phyloP scores from a whole-genome alignment of 2,888 invertebrate genomes.

The Corythucha ciliata region DNA sequence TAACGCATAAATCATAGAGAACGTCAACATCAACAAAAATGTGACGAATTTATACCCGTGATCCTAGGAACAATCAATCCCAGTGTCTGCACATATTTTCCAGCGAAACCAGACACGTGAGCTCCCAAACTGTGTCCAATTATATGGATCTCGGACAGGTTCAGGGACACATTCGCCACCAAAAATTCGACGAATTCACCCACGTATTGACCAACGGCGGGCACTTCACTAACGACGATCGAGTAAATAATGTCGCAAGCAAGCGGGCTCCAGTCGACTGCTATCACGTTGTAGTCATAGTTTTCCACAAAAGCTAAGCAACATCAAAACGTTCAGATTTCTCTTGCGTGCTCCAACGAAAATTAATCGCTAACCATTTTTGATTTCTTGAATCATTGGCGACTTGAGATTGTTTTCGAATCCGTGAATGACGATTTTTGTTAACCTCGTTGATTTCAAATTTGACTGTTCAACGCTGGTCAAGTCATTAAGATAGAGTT shows the following conservation, averaged over 20 bases:
- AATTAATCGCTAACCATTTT: constrained; percentile 22
- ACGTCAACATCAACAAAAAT: not conserved
- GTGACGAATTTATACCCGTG: not conserved
- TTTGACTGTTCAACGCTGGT: constrained; percentile 7
- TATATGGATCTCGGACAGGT: constrained; percentile 14
- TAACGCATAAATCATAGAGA: not conserved
- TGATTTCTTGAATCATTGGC: constrained; percentile 23
- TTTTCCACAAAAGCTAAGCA: not conserved
- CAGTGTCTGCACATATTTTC: constrained; percentile 15
- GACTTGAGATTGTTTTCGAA: constrained; percentile 21
- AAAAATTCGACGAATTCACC: constrained; percentile 23
- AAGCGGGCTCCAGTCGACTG: constrained; percentile 26
- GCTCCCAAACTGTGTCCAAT: constrained; percentile 27
- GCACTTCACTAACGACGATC: constrained; percentile 9
- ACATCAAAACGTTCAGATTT: too few relatives aligned
- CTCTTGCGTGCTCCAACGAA: too few relatives aligned
- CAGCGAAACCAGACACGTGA: constrained; percentile 28
- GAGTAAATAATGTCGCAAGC: constrained; percentile 18
- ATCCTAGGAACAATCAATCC: constrained; percentile 7
- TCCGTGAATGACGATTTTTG: constrained; percentile 25
- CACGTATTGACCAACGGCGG: constrained; percentile 22
- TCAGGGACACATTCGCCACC: constrained; percentile 6
- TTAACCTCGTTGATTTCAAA: constrained; percentile 12
- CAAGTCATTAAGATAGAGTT: constrained; percentile 1
- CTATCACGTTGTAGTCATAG: constrained; percentile 26